Base-by-base conservation (phyloP, 1,140 invertebrate species). In the Lerema accius region DNA sequence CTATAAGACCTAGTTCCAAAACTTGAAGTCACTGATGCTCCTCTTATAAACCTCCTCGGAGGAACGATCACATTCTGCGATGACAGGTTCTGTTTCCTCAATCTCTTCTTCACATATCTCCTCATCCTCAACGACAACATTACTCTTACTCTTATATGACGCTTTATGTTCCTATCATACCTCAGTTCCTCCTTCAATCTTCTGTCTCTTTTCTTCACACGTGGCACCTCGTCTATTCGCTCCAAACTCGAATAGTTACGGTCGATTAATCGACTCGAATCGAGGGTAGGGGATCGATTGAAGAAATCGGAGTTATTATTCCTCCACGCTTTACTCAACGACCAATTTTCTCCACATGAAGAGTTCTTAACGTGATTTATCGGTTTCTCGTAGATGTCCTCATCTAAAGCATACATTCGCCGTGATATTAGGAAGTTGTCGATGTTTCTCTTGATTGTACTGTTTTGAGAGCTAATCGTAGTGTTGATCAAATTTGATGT, bases 81-180 rank as follows among this genome's bases (percentile, higher is more conserved):
- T 14, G 77, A 73, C 0, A 84, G 60, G 1, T 66, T 72, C 48
- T 73, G 76, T 17, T 78, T 89, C 58, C 72, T 76, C 32, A 80
- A 46, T 48, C 82, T 76, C 50, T 81, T 86, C 63, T 86, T 91
- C 51, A 91, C 85, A 39, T 91, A 91, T 49, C 83, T 70, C 6
- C 79, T 70, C 82, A 92, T 89, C 46, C 91, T 79, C 48, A 92
- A 64, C 3, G 89, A 91, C 43, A 92, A 66, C 91, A 92, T 91
- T 26, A 92, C 90, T 6, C 91, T 61, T 43, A 92, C 91, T 28
- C 88, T 61, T 40, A 92, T 86, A 63, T 92, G 91, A 23, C 89
- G 69, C 53, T 92, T 92, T 13, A 92, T 91, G 58, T 92, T 87
- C 51, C 86, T 81, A 58, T 92, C 91, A 62, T 90, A 92, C 11